Base-by-base conservation (phyloP, 2,113 vertebrate species). In the Lycaon pictus region DNA sequence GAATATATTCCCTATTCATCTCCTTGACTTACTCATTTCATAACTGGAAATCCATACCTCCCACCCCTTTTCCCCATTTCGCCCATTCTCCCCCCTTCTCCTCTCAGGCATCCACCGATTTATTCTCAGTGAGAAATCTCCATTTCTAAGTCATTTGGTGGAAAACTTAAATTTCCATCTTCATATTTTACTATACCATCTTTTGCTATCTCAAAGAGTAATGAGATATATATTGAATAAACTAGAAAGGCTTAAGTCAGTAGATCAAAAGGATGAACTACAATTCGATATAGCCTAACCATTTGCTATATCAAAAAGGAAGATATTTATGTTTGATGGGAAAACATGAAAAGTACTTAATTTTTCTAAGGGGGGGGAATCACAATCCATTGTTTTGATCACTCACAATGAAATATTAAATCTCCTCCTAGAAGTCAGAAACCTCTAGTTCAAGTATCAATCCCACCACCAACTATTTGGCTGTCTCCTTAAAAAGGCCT, bases 241-340 rank as follows among this genome's bases (percentile, higher is more conserved):
- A 96, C 32, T 32, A 91, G 19, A 79, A 96, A 94, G 58, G 11
- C 27, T 62, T 32, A 80, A 55, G 80, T 82, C 79, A 88, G 81
- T 25, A 81, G 35, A 77, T 60, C 48, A 80, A 87, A 84, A 83
- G 20, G 56, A 80, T 15, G 20, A 79, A 67, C 25, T 95, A 85
- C 43, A 81, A 77, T 74, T 88, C 43, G 88, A 10, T 37, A 35
- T 3, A 86, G 20, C 48, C 60, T 77, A 35, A 81, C 22, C 58
- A 85, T 62, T 62, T 93, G 43, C 58, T 71, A 63, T n/a, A 69
- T 53, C 51, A 84, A 65, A 89, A 95, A 74, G n/a, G 67, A 67
- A 82, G 43, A 67, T 1, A 65, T 23, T 35, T 7, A 71, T 35
- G 69, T 51, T 83, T 77, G 56, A 65, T n/a, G 87, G 55, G 48